Evolutionary conservation across 2,888 invertebrate species (phyloP).

Genomic region (Leucophora obtusa): DNA sequence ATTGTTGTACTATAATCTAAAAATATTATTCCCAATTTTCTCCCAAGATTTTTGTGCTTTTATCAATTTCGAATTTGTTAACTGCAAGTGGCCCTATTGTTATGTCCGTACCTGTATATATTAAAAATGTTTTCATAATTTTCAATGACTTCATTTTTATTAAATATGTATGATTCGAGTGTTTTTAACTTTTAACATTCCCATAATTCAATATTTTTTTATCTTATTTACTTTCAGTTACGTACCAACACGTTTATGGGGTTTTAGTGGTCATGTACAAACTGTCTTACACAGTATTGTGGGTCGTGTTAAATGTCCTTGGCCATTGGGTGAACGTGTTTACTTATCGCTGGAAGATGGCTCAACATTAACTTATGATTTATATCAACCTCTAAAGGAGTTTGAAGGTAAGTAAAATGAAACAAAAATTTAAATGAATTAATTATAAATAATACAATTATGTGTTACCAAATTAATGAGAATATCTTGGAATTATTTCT

Average conservation of each 20-base stretch:
- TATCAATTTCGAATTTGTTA: too few relatives aligned
- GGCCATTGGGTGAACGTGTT: conserved; percentile 91
- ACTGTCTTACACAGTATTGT: conserved; percentile 94
- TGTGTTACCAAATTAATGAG: too few relatives aligned
- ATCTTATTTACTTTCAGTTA: conserved; percentile 82
- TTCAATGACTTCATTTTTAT: conserved; percentile 1
- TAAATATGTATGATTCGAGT: conserved; percentile 37
- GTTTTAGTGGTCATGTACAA: conserved; percentile 96
- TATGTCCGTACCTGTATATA: too few relatives aligned
- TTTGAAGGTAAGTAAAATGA: conserved; percentile 82
- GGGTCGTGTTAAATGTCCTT: conserved; percentile 91
- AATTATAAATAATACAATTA: neutral
- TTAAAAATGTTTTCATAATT: neutral
- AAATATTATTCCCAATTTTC: too few relatives aligned
- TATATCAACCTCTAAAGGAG: conserved; percentile 89
- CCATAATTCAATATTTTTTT: conserved; percentile 25
- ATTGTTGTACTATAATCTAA: too few relatives aligned
- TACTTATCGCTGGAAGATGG: conserved; percentile 88
- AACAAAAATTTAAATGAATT: neutral
- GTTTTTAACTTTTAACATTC: conserved; percentile 11
- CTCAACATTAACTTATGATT: conserved; percentile 94
- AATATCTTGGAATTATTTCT: too few relatives aligned
- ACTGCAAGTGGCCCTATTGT: too few relatives aligned
- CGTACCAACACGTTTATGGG: conserved; percentile 93
- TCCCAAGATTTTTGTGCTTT: too few relatives aligned